Conservation (phyloP, 2,113 vertebrate species). For the Myocastor coypus region DNA sequence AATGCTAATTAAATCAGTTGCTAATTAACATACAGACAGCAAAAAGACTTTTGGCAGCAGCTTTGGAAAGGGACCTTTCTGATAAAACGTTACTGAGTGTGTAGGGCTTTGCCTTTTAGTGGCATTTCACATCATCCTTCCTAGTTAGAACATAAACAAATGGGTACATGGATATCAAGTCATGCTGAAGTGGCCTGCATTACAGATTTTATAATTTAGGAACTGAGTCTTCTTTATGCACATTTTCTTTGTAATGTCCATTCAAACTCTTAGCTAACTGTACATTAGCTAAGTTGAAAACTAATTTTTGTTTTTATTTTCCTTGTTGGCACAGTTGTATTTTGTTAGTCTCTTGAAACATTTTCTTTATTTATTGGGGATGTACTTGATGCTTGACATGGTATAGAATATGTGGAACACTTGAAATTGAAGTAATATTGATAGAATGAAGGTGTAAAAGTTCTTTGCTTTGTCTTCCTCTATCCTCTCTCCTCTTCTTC, state of each 20-base stretch:
- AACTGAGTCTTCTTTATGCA: background rate
- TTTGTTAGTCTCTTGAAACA: background rate
- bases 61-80: background rate
- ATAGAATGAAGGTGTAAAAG: background rate
- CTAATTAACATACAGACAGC: conserved; percentile 54
- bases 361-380: background rate
- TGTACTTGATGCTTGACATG: background rate
- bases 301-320: background rate
- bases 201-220: background rate
- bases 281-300: background rate
- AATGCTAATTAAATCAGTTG: conserved; percentile 42
- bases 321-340: background rate
- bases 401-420: background rate
- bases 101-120: background rate
- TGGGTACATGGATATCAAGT: background rate
- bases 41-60: background rate
- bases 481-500: background rate
- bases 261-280: background rate
- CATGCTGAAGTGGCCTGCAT: background rate
- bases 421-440: background rate
- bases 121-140: background rate
- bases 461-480: background rate
- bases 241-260: background rate
- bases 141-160: background rate
- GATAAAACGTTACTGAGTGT: background rate